Evolutionary conservation across 2,797 vertebrate genomes (phyloP).

Genomic region (Eleutherodactylus coqui): DNA sequence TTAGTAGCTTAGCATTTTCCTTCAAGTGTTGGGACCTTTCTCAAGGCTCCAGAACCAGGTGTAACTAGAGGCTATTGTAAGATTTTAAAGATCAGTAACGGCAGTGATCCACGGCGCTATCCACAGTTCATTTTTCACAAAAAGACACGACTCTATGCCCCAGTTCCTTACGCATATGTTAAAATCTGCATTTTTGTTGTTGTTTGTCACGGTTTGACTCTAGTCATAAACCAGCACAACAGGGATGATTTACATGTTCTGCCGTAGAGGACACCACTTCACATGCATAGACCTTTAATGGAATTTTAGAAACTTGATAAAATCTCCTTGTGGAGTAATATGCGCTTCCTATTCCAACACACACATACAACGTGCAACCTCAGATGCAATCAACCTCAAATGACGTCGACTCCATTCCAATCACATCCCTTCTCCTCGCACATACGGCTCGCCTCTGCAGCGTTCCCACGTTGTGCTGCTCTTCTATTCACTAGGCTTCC

Average conservation of each 20-base stretch:
- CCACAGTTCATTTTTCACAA: neutral
- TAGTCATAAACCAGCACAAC: neutral
- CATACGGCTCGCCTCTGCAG: neutral
- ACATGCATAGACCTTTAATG: neutral
- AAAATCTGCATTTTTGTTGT: conserved; percentile 1
- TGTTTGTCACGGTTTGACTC: conserved; percentile 13
- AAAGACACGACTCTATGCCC: neutral
- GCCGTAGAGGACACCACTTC: neutral
- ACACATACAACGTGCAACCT: neutral
- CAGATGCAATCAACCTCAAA: neutral
- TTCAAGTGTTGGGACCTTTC: conserved; percentile 3
- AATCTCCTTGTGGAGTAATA: neutral
- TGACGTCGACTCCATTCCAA: neutral
- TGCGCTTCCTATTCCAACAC: neutral
- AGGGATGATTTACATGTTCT: neutral
- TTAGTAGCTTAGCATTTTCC: neutral
- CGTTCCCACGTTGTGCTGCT: conserved; percentile 12
- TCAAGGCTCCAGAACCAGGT: neutral
- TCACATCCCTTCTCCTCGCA: neutral
- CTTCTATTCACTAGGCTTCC: neutral
- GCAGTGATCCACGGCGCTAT: conserved; percentile 19
- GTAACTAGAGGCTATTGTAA: neutral
- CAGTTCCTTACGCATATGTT: neutral
- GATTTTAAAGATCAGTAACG: neutral
- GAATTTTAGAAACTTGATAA: neutral